phyloP scores from a whole-genome alignment of 2,113 vertebrate genomes.

The Barnardius zonarius region DNA sequence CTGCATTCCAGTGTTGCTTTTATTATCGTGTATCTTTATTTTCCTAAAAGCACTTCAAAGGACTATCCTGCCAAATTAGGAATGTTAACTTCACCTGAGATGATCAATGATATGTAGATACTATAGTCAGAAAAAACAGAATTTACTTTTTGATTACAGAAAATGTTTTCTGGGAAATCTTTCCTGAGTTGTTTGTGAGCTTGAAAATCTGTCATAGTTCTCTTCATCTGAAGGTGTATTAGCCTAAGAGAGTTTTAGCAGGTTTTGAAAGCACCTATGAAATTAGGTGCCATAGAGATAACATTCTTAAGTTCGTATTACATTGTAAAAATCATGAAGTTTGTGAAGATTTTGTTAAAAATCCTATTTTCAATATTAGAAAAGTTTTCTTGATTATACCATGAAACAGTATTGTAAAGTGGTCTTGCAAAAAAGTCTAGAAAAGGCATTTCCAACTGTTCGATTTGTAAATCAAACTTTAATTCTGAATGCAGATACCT shows the following conservation, averaged over 20 bases:
- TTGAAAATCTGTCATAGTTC: not conserved
- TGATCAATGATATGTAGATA: not conserved
- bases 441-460: not conserved
- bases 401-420: not conserved
- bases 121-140: not conserved
- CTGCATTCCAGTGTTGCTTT: not conserved
- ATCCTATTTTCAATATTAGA: not conserved
- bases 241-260: not conserved
- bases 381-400: not conserved
- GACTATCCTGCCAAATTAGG: not conserved
- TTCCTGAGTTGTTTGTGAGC: not conserved
- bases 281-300: not conserved
- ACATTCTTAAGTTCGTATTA: not conserved
- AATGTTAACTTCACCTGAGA: not conserved
- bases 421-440: not conserved
- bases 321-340: not conserved
- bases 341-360: not conserved
- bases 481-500: not conserved
- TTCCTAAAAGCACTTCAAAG: conserved; percentile 22
- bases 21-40: not conserved
- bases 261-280: not conserved
- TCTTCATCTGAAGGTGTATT: not conserved
- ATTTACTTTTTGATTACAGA: not conserved
- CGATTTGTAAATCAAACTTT: not conserved
- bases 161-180: not conserved